These are phyloP conservation scores for Lepidurus apus DNA, from an alignment of 1,140 invertebrate genomes.

Conservation along the genomic window DNA sequence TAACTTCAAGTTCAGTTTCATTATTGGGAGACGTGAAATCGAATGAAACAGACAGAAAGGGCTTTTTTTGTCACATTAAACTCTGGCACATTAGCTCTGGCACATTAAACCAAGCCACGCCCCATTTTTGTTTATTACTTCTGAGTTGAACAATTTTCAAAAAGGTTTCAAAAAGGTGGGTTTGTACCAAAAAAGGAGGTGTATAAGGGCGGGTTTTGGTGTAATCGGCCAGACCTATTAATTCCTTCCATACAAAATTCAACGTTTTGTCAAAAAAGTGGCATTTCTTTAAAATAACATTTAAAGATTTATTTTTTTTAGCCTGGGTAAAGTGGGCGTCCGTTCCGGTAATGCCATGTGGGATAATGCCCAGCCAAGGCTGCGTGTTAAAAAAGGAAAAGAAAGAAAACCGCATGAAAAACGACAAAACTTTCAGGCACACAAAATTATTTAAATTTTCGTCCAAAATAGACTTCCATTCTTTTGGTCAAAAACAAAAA, in stretches of 20 bases:
- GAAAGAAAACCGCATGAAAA: neutral
- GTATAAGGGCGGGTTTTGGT: neutral
- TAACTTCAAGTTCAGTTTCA: neutral
- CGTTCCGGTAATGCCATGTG: constrained; percentile 9
- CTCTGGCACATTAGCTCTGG: neutral
- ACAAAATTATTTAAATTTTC: neutral
- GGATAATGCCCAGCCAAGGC: constrained; percentile 17
- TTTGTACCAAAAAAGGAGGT: constrained; percentile 13
- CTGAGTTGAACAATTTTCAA: neutral
- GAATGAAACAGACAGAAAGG: neutral
- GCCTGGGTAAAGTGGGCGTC: constrained; percentile 12
- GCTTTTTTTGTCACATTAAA: neutral
- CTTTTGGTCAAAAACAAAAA: too few relatives aligned
- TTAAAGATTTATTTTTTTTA: neutral
- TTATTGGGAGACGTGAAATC: neutral
- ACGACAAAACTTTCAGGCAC: neutral
- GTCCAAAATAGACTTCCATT: too few relatives aligned
- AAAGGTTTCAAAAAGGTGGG: neutral
- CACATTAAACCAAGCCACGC: constrained; percentile 14
- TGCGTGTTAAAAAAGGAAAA: neutral
- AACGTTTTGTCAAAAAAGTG: neutral
- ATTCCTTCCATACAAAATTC: constrained; percentile 13
- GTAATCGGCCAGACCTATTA: constrained; percentile 15
- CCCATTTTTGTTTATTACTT: neutral
- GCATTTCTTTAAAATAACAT: neutral